Evolutionary conservation across 2,797 vertebrate genomes (phyloP).

Genomic region (Micropoecilia bifurca): DNA sequence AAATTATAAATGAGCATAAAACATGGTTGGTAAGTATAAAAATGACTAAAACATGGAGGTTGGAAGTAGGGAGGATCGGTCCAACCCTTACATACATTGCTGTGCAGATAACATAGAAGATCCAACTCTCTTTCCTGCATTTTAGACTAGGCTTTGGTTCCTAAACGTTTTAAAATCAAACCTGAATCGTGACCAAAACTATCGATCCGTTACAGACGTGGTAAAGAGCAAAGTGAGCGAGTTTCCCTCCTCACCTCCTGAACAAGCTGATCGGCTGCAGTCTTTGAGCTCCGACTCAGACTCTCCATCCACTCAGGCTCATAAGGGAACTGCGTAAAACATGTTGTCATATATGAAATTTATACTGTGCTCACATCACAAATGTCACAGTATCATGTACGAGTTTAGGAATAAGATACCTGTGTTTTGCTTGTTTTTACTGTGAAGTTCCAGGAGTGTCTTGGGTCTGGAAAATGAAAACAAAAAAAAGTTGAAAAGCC

Average conservation of each 20-base stretch:
- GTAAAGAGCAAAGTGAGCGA: background rate
- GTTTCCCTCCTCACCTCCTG: slow-evolving; percentile 81
- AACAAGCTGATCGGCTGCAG: slow-evolving; percentile 83
- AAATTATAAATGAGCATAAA: background rate
- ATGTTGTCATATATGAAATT: background rate
- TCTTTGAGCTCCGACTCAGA: slow-evolving; percentile 49
- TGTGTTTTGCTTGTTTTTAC: slow-evolving; percentile 75
- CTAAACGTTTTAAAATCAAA: slow-evolving; percentile 4
- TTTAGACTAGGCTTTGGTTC: background rate
- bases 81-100: no score
- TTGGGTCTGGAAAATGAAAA: slow-evolving; percentile 41
- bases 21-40: background rate
- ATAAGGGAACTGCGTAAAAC: slow-evolving; percentile 73
- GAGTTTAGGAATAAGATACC: slow-evolving; percentile 55
- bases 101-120: background rate
- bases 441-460: slow-evolving; percentile 63
- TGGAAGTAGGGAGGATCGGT: no score
- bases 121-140: background rate
- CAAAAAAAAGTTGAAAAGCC: background rate
- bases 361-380: background rate
- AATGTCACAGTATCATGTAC: background rate
- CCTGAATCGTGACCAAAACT: background rate
- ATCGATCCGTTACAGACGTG: background rate
- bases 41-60: background rate
- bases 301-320: slow-evolving; percentile 51